Base-by-base conservation (phyloP, 2,888 invertebrate genomes). In the Stenodema calcarata region DNA sequence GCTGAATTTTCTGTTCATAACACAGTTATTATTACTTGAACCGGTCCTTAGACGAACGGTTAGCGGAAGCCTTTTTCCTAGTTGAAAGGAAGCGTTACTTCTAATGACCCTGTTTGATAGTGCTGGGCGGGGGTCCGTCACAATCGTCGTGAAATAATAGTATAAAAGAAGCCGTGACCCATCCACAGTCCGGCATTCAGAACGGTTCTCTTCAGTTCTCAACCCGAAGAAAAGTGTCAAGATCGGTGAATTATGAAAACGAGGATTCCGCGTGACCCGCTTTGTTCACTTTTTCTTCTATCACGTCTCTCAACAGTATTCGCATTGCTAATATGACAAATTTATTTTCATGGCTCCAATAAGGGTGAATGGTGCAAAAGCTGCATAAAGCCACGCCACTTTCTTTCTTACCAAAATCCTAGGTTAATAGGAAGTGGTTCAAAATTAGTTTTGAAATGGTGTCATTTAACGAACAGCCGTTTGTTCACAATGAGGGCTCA, bases 121-220 rank as follows among this genome's bases (percentile, higher is more conserved):
- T 35, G 73, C 18, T 54, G 18, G 1, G 73, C 4, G 73, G 73
- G 16, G 30, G 27, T 28, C 14, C 30, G 35, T 73, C 30, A 35
- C 73, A 73, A 73, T 35, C 14, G 73, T 73, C 30, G 30, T 73
- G 73, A 73, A 73, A 73, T 73, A 73, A 23, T 73, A 11, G 73
- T 73, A 73, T 73, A 73, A 73, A 73, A 30, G 30, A 30, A 73
- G 30, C 30, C 73, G 73, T 73, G 73, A 73, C 73, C 73, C 54
- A 3, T 18, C 18, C 54, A 18, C 54, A 3, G 54, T 54, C 54
- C 54, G 1, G 16, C 16, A 6, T 47, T 47, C 16, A 7, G 3
- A 54, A 54, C 54, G 54, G 54, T 54, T 54, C 54, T n/a, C n/a
- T 18, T 54, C 23, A 18, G 54, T 16, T n/a, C 54, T 54, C 54